Evolutionary conservation across 2,797 vertebrate genomes (phyloP), one percentile per base, ranked within the genome.

Genomic region (Chelonia mydas): DNA sequence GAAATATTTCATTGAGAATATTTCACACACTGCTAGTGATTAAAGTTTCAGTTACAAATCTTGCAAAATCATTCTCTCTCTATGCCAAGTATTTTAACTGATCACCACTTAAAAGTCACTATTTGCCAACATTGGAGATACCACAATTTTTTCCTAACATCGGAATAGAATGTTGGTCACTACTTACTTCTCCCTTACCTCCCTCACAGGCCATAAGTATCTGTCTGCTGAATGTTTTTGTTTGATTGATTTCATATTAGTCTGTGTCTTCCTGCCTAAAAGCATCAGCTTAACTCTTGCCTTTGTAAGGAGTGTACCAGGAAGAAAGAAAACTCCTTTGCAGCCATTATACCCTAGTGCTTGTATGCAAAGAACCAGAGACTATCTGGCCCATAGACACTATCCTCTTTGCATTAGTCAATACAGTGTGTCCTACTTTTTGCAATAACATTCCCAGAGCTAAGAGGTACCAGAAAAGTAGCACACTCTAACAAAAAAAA

Each of bases 391-490:
- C 45, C 21, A 41, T 8, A 86, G 19, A n/a, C 33, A 86, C 9
- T 88, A 50, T 88, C 49, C 7, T 89, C 72, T 92, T 81, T 84
- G 15, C 21, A 51, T 92, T 83, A 92, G 59, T 86, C 49, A 65
- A 19, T 90, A 55, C 37, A 92, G n/a, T 37, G 41, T 83, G 76
- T 31, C 5, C 5, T 95, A 49, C 93, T 95, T 47, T 85, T 94
- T 95, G 41, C 33, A 93, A 85, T 84, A 86, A 77, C 47, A 19
- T 81, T 95, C 31, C 76, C 89, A 45, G 68, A 90, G 6, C 51
- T 84, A 89, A 89, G 74, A 85, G 19, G 5, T 78, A 87, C 41
- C 47, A 94, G 45, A 87, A 41, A 92, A 88, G 28, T 31, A 95
- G 65, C 37, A 86, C 2, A 86, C 85, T 51, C 54, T 74, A 83